Base-by-base conservation (phyloP, 2,888 invertebrate genomes). In the Euzophera pinguis region DNA sequence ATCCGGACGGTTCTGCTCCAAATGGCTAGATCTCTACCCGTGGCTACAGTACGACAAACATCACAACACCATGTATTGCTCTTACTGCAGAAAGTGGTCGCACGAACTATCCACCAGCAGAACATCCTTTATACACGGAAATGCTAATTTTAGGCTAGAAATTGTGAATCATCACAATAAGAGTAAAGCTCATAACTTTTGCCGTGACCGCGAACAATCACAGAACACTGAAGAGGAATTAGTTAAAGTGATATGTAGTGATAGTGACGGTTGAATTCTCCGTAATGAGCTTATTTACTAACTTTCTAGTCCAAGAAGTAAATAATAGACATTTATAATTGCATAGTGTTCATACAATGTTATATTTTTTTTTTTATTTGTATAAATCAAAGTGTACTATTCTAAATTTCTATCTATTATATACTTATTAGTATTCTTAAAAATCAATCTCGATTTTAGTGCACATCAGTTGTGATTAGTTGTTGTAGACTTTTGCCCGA, bases 111-210 rank as follows among this genome's bases (percentile, higher is more conserved):
- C 94, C 10, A 93, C 94, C 57, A 94, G 94, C 66, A 91, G 94
- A 54, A 95, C 95, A n/a, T 94, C 94, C 0, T 95, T 95, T 66
- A 94, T 94, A n/a, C 93, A 93, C 67, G 95, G 95, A 53, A 95
- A 94, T 68, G 92, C 93, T 45, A 95, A 95, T 78, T 95, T 95
- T 81, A 91, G 95, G 50, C 85, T 95, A 57, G 95, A 95, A 84
- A 95, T 95, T 66, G 93, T 95, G 45, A 95, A 95, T 75, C 95
- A 95, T 78, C 95, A 95, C 71, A 93, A 95, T 75, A 95, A 94
- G 74, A 94, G 94, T 75, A 95, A 95, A 78, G 94, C 94, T 32
- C 95, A 95, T 75, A 92, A 93, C 63, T 79, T 94, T 66, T 95
- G 95, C 74, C 81, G 79, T 45, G 91, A 91, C 55, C 78, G 90